Conservation (phyloP, 1,140 invertebrate genomes). For the Apis laboriosa region DNA sequence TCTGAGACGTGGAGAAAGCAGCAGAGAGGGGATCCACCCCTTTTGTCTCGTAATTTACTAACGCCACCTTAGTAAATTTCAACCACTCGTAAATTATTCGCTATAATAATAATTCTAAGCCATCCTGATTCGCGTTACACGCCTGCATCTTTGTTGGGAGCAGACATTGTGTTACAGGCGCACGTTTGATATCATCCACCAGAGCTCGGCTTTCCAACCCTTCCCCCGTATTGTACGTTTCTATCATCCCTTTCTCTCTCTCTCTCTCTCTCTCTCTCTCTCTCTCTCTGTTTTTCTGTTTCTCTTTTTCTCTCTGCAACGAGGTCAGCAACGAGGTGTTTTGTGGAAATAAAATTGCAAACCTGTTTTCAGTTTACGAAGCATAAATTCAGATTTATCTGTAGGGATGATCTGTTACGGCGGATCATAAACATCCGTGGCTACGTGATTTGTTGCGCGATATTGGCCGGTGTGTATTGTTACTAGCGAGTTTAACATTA, state of each 20-base stretch:
- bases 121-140: neutral
- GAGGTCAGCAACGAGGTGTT: neutral
- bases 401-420: constrained; percentile 12
- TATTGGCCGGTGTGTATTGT: constrained; percentile 11
- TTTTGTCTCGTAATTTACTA: constrained; percentile 7
- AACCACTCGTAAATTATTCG: constrained; percentile 8
- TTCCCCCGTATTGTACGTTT: neutral
- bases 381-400: constrained; percentile 18
- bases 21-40: too few relatives aligned
- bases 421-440: constrained; percentile 20
- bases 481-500: neutral
- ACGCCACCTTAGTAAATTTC: constrained; percentile 9
- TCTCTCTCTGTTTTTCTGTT: too few relatives aligned
- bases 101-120: neutral
- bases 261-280: too few relatives aligned
- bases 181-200: neutral
- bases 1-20: too few relatives aligned
- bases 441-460: constrained; percentile 14
- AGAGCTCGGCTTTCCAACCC: neutral
- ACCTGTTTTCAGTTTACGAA: constrained; percentile 11
- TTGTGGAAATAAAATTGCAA: constrained; percentile 14
- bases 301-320: neutral
- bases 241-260: neutral
- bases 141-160: neutral
- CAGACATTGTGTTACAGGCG: neutral